phyloP scores from a whole-genome alignment of 2,113 vertebrate species.

The Corythaeola cristata region DNA sequence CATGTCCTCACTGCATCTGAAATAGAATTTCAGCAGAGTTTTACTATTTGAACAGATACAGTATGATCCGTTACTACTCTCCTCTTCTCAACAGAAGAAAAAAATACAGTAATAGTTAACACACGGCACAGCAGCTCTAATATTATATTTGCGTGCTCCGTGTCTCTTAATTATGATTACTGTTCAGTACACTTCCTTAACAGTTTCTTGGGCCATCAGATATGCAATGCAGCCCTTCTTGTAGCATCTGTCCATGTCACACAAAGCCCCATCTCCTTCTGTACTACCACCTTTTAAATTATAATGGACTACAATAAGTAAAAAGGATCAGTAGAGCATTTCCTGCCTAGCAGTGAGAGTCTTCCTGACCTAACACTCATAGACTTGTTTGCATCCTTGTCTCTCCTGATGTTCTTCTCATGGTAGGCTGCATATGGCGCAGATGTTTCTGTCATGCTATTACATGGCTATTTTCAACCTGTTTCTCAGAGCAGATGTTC shows the following conservation, averaged over 20 bases:
- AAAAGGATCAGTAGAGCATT: background rate
- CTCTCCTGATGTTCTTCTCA: background rate
- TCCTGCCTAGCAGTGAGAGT: background rate
- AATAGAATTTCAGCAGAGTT: background rate
- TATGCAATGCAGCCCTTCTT: background rate
- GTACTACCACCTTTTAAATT: background rate
- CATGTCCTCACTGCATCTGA: background rate
- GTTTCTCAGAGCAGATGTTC: constrained; percentile 70
- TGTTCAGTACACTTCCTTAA: background rate
- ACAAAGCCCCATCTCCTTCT: background rate
- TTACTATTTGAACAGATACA: background rate
- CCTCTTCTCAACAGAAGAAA: background rate
- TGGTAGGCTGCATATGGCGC: background rate
- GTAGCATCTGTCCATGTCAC: background rate
- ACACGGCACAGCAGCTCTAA: background rate
- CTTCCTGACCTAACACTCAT: background rate
- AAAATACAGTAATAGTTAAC: background rate
- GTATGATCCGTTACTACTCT: background rate
- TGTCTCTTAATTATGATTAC: constrained; percentile 15
- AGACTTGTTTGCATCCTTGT: background rate
- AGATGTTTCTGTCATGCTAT: constrained; percentile 53
- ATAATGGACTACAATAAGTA: background rate
- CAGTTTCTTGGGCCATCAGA: background rate
- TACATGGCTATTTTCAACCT: constrained; percentile 55
- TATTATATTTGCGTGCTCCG: background rate